Conservation (phyloP, 2,113 vertebrate genomes). For the Merops nubicus region DNA sequence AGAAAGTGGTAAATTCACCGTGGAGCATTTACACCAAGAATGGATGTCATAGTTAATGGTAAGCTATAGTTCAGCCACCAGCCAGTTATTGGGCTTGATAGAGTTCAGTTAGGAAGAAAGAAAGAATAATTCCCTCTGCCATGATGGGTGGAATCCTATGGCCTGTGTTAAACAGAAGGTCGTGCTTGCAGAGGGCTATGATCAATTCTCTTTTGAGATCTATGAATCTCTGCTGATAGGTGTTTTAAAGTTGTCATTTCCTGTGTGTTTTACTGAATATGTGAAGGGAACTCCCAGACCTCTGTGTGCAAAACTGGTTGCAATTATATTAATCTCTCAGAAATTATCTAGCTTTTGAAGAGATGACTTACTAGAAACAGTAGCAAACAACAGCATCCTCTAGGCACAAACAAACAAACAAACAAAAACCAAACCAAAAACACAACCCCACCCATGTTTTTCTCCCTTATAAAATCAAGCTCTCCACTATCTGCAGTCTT, state of each 20-base stretch:
- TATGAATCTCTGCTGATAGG: neutral
- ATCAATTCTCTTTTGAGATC: neutral
- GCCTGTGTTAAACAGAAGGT: conserved; percentile 23
- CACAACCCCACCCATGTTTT: accelerated
- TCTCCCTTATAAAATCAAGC: neutral
- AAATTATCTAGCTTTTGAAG: neutral
- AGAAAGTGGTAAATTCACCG: conserved; percentile 16
- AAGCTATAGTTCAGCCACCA: neutral
- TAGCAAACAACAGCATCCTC: neutral
- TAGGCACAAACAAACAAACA: neutral
- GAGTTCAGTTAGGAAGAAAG: conserved; percentile 1
- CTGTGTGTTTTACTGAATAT: neutral
- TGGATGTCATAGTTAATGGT: neutral
- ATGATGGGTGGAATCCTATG: neutral
- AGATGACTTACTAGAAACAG: neutral
- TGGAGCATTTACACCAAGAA: neutral
- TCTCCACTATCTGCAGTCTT: accelerated
- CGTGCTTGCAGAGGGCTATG: neutral
- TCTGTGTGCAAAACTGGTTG: neutral
- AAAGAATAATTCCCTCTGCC: neutral
- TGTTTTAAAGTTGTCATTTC: neutral
- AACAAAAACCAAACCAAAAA: accelerated
- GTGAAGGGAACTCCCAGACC: neutral
- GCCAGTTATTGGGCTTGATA: conserved; percentile 20
- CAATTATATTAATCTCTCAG: neutral